Evolutionary conservation across 2,113 vertebrate species (phyloP).

Genomic region (Tragelaphus imberbis): DNA sequence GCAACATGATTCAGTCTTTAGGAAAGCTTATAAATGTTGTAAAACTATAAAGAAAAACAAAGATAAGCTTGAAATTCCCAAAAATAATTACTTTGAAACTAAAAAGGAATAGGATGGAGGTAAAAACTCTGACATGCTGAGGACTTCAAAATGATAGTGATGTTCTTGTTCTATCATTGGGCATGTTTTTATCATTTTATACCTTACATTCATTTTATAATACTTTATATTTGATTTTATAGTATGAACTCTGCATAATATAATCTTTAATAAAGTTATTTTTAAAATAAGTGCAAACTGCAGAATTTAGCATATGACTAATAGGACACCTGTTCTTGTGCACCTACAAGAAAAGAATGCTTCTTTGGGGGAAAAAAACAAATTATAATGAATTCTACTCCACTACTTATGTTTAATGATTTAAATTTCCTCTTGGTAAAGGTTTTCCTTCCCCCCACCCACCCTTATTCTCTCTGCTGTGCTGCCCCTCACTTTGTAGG

Average conservation of each 20-base stretch:
- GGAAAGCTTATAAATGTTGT: not conserved
- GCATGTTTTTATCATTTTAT: not conserved
- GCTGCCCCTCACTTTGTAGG: slow-evolving; percentile 75
- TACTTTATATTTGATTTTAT: not conserved
- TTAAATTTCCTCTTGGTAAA: not conserved
- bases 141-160: not conserved
- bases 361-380: not conserved
- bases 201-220: not conserved
- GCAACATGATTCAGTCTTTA: not conserved
- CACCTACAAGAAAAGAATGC: not conserved
- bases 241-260: not conserved
- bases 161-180: not conserved
- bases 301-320: not conserved
- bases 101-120: not conserved
- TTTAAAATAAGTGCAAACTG: not conserved
- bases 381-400: not conserved
- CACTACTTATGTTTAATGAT: not conserved
- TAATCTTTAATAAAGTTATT: not conserved
- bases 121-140: not conserved
- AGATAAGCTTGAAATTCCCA: not conserved
- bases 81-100: not conserved
- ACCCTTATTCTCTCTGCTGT: not conserved
- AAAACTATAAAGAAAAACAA: not conserved
- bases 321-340: not conserved
- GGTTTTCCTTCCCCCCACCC: not conserved